Evolutionary conservation across 1,140 invertebrate genomes (phyloP), one percentile per base, ranked within the genome.

Genomic region (Saccostrea cuccullata): DNA sequence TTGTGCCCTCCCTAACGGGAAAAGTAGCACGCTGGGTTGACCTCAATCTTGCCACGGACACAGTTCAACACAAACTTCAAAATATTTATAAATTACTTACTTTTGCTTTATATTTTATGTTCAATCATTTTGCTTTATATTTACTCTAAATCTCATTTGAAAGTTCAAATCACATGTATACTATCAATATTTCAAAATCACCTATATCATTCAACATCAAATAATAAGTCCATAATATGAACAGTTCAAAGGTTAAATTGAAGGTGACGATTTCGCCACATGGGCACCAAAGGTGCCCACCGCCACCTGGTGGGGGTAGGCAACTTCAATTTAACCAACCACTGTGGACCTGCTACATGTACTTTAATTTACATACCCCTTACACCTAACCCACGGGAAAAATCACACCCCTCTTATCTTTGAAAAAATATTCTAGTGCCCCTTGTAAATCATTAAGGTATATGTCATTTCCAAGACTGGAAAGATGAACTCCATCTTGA

Each of bases 391-490:
- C 58, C 13, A 60, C 20, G 9, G 58, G 58, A 60, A 60, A 60
- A 60, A 60, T 20, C 8, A 60, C 20, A 13, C 58, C 58, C 3
- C 13, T 13, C 0, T 47, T 47, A 47, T 47, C 47, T 8, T 47
- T 47, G 47, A 47, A 1, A 47, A 47, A 47, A 47, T 47, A 47
- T 9, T 47, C 47, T 9, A 47, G 5, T 47, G 47, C 47, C 58
- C 58, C 20, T 13, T 17, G 67, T 73, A 84, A 9, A 12, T 55
- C 26, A 23, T 84, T 56, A 20, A 58, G 47, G 55, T 58, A 84
- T 26, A 84, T 84, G 55, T 84, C 26, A 30, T 84, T 84, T 23
- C 83, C 83, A 0, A 84, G 58, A 30, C 58, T 60, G 11, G 83
- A 84, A n/a, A 84, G 26, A 56, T 84, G 83, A 12, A 84, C 55